Percentiles rank a stretch among this genome's conserved stretches.
Evolutionary conservation across 2,888 invertebrate species (phyloP).

Genomic region (Dynastes maya): DNA sequence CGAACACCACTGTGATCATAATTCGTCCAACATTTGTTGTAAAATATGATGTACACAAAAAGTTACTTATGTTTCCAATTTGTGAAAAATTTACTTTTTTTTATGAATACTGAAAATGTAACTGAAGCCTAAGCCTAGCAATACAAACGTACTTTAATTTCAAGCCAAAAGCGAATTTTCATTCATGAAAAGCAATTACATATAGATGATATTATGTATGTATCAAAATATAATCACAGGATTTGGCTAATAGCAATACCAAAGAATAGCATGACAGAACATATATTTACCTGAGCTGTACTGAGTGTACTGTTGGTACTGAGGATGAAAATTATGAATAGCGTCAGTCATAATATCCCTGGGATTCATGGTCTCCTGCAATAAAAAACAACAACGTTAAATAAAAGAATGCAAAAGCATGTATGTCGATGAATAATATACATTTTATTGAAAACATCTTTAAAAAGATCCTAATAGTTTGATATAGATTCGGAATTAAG

Average conservation of each 20-base stretch:
- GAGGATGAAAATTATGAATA: conserved; percentile 99
- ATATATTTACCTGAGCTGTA: conserved; percentile 88
- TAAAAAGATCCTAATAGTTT: too few species aligned
- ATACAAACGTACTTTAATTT: too few species aligned
- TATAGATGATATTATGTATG: not conserved
- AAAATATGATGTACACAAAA: too few species aligned
- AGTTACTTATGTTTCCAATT: not conserved
- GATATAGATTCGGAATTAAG: too few species aligned
- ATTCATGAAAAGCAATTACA: too few species aligned
- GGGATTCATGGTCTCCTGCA: conserved; percentile 96
- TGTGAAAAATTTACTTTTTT: too few species aligned
- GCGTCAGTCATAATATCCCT: conserved; percentile 99
- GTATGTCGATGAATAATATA: too few species aligned
- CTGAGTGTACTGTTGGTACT: conserved; percentile 99
- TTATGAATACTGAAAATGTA: too few species aligned
- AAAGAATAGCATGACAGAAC: not conserved
- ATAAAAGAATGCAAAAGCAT: not conserved
- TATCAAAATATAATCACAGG: conserved; percentile 33
- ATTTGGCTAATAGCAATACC: conserved; percentile 1
- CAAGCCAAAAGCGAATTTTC: too few species aligned
- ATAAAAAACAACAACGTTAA: conserved; percentile 52
- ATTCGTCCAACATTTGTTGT: not conserved
- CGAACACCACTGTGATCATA: not conserved
- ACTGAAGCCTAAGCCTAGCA: too few species aligned
- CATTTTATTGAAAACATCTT: too few species aligned